Evolutionary conservation across 2,113 vertebrate species (phyloP).

Genomic region (Thamnaconus septentrionalis): DNA sequence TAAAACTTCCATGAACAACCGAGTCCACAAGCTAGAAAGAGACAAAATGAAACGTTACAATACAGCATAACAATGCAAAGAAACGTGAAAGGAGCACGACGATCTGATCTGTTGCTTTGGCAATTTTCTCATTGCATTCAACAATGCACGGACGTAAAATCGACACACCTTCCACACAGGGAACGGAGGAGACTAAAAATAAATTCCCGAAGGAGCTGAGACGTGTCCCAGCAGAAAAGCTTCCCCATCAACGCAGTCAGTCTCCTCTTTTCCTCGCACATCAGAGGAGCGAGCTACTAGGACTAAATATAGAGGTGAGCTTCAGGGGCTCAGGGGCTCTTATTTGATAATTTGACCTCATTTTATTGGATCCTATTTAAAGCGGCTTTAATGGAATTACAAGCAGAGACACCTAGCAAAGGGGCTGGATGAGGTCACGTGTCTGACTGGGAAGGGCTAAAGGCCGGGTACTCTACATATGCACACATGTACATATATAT

Average conservation of each 20-base stretch:
- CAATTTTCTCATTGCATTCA: no score
- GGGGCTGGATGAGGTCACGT: background rate
- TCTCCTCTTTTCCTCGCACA: conserved; percentile 26
- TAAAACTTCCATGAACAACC: no score
- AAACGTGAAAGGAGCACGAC: no score
- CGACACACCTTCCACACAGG: background rate
- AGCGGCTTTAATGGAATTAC: conserved; percentile 33
- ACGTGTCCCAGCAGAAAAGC: conserved; percentile 7
- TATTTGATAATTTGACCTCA: conserved; percentile 65
- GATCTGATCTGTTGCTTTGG: no score
- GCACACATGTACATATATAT: background rate
- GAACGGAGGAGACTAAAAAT: background rate
- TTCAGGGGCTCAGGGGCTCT: conserved; percentile 33
- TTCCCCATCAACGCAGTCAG: conserved; percentile 22
- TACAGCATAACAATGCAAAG: no score
- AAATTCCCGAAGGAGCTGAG: conserved; percentile 11
- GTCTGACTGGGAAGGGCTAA: background rate
- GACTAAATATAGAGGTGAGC: conserved; percentile 52
- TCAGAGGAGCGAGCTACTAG: conserved; percentile 25
- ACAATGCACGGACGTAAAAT: no score
- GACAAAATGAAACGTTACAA: no score
- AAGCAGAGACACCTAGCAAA: conserved; percentile 16
- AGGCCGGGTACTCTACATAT: conserved; percentile 5
- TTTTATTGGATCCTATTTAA: conserved; percentile 48
- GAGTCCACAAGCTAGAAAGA: no score